Percentiles rank a stretch among this genome's conserved stretches.
Conservation (phyloP, 2,888 invertebrate genomes). For the Atrina japonica region DNA sequence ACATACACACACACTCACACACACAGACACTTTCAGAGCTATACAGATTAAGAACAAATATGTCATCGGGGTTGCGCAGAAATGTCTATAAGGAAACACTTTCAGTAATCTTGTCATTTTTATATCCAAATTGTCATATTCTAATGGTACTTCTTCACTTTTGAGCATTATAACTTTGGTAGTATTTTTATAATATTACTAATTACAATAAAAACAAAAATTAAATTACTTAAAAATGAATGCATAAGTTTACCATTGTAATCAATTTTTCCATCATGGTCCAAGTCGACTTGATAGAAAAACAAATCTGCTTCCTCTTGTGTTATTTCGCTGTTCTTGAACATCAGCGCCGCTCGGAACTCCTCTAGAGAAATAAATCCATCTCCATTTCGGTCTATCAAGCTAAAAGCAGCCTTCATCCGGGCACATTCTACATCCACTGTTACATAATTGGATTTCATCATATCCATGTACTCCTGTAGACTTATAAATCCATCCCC, state of each 20-base stretch:
- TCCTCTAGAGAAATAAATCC: conserved; percentile 29
- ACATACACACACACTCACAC: too few species aligned
- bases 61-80: too few species aligned
- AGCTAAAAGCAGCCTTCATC: conserved; percentile 23
- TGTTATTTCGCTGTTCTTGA: conserved; percentile 10
- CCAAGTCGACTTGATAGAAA: conserved; percentile 13
- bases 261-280: conserved; percentile 22
- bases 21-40: too few species aligned
- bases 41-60: too few species aligned
- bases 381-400: conserved; percentile 28
- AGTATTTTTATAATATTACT: too few species aligned
- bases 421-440: conserved; percentile 28
- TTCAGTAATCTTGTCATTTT: too few species aligned
- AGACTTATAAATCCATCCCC: conserved; percentile 29
- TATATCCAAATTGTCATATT: too few species aligned
- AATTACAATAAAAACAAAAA: too few species aligned
- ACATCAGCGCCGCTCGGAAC: conserved; percentile 21
- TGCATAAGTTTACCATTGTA: conserved; percentile 16
- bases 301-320: conserved; percentile 12
- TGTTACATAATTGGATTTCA: conserved; percentile 24
- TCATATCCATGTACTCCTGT: conserved; percentile 30
- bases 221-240: too few species aligned
- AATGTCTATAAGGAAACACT: too few species aligned
- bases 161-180: too few species aligned
- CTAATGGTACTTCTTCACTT: too few species aligned